phyloP scores from a whole-genome alignment of 2,113 vertebrate species.

The Cynoglossus semilaevis region DNA sequence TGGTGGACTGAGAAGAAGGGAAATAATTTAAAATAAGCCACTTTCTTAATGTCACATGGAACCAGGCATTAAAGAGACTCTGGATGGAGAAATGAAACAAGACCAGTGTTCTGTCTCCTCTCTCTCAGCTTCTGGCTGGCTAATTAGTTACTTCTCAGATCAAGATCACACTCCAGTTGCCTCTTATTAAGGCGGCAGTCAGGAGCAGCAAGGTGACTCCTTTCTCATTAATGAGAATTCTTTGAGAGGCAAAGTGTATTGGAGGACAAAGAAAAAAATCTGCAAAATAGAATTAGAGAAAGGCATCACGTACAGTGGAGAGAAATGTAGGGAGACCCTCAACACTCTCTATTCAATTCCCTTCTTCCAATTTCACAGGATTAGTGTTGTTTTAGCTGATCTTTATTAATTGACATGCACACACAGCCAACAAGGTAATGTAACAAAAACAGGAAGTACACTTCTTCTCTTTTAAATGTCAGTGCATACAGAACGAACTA shows the following conservation, averaged over 20 bases:
- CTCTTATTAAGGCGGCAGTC: conserved; percentile 25
- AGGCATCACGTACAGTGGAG: conserved; percentile 44
- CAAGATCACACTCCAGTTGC: conserved; percentile 26
- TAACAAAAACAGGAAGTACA: no score
- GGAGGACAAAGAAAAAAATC: conserved; percentile 20
- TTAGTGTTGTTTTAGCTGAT: no score
- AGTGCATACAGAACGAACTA: no score
- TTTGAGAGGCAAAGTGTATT: conserved; percentile 29
- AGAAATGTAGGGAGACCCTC: conserved; percentile 58
- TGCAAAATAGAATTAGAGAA: conserved; percentile 57
- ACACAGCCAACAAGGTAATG: no score
- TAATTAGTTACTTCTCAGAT: conserved; percentile 51
- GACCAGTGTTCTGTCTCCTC: conserved; percentile 1
- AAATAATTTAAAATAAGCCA: conserved; percentile 35
- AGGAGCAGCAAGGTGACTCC: conserved; percentile 34
- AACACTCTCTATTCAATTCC: conserved; percentile 72
- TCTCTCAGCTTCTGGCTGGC: conserved; percentile 26
- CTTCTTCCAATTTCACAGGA: conserved; percentile 73
- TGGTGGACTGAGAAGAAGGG: conserved; percentile 30
- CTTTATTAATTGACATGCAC: no score
- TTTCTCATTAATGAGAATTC: conserved; percentile 60
- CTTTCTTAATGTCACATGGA: conserved; percentile 56
- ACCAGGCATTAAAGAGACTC: conserved; percentile 39
- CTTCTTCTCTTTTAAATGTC: no score
- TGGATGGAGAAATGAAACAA: conserved; percentile 23